These are phyloP conservation scores for Operophtera brumata DNA, from an alignment of 2,888 invertebrate genomes.

Conservation along the genomic window DNA sequence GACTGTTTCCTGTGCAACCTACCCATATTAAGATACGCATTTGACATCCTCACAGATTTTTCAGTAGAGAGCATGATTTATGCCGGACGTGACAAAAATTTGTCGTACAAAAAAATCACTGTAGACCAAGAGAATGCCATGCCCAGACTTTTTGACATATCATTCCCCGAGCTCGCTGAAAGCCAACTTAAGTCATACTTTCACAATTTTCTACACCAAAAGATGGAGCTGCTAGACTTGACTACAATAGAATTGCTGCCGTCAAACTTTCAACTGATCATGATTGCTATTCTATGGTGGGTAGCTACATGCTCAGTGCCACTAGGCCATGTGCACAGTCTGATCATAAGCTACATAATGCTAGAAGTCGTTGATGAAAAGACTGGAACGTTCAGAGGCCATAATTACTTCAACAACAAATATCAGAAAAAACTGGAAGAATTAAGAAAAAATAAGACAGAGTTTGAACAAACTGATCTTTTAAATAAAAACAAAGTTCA, in stretches of 20 bases:
- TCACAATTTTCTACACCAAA: constrained; percentile 68
- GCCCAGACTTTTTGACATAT: constrained; percentile 44
- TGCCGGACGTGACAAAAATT: constrained; percentile 60
- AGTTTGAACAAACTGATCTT: constrained; percentile 46
- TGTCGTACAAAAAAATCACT: constrained; percentile 52
- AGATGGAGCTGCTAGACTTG: constrained; percentile 59
- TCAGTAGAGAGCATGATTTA: constrained; percentile 56
- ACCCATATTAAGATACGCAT: constrained; percentile 83
- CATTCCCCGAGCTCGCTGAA: constrained; percentile 50
- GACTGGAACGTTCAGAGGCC: constrained; percentile 78
- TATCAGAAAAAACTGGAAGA: constrained; percentile 62
- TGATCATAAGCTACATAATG: constrained; percentile 80
- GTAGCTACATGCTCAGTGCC: constrained; percentile 65
- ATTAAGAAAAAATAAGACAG: constrained; percentile 41
- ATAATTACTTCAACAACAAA: constrained; percentile 69
- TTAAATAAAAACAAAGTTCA: constrained; percentile 76
- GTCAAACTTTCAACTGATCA: constrained; percentile 79
- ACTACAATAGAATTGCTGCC: constrained; percentile 71
- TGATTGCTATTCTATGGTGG: constrained; percentile 83
- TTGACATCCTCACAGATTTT: constrained; percentile 70
- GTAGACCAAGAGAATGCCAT: constrained; percentile 50
- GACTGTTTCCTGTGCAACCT: constrained; percentile 82
- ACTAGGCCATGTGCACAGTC: constrained; percentile 76
- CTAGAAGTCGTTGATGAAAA: constrained; percentile 80
- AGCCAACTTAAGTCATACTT: constrained; percentile 62